phyloP scores from a whole-genome alignment of 1,140 invertebrate genomes.

The Meloidogyne exigua region DNA sequence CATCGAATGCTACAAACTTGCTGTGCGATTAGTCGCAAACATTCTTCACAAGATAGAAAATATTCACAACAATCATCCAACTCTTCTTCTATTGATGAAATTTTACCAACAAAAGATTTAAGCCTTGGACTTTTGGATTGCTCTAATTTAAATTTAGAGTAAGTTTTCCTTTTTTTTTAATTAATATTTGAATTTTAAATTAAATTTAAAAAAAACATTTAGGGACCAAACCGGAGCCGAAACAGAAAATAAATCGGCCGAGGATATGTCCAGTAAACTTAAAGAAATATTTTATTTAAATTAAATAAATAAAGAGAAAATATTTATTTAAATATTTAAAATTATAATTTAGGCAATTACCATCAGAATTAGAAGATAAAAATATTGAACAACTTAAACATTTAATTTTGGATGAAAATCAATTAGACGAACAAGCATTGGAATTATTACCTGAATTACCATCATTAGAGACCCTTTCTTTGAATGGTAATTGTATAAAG shows the following conservation, averaged over 20 bases:
- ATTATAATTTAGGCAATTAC: slow-evolving; percentile 22
- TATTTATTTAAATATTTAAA: too few species aligned
- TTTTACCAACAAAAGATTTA: background rate
- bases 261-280: background rate
- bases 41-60: background rate
- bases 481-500: slow-evolving; percentile 46
- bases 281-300: background rate
- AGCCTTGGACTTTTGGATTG: slow-evolving; percentile 4
- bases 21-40: slow-evolving; percentile 4
- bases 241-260: background rate
- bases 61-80: background rate
- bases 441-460: slow-evolving; percentile 30
- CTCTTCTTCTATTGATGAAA: background rate
- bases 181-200: background rate
- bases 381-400: slow-evolving; percentile 38
- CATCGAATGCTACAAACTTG: slow-evolving; percentile 1
- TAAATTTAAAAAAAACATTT: background rate
- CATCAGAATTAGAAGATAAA: slow-evolving; percentile 18
- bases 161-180: background rate
- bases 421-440: slow-evolving; percentile 42
- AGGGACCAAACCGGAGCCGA: background rate
- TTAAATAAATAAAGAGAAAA: background rate
- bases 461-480: slow-evolving; percentile 41
- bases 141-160: slow-evolving; percentile 18
- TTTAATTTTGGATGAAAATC: slow-evolving; percentile 50